Base-by-base conservation (phyloP, 2,113 vertebrate species). In the Holacanthus passer region DNA sequence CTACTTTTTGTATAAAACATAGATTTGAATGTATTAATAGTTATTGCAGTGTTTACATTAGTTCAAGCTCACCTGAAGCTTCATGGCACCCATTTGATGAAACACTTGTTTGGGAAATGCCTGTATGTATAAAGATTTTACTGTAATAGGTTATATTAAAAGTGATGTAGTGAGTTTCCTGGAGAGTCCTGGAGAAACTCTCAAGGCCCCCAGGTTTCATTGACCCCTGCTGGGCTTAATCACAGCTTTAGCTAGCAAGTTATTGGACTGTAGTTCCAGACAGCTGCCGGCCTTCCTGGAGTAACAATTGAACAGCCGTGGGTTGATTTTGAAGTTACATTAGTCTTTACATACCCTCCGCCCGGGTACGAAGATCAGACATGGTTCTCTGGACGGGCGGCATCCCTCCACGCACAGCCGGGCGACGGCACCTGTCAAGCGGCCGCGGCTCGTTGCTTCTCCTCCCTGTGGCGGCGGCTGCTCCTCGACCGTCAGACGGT, bases 321-420 rank as follows among this genome's bases (percentile, higher is more conserved):
- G n/a, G n/a, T n/a, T 7, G 48, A 14, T 58, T 6, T 39, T 1
- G 0, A 56, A 70, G 12, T 37, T 29, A 19, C 73, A 75, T 5
- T 37, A n/a, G 37, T 52, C 20, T 71, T 7, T 68, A 94, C 96
- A 94, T 91, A 98, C 98, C 98, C 85, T 98, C 98, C 0, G 95
- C 95, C 1, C 98, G 95, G 31, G 94, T 95, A 65, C 98, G 97
- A 80, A 98, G 95, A 91, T 98, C 97, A 4, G 97, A 96, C 94
- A 98, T 95, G 0, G 96, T 97, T 85, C 96, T 97, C 92, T 96
- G 96, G 81, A 98, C 97, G 50, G 97, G 95, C 67, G 96, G 95
- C 97, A 98, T 97, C 94, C 87, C 92, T 56, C 63, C 81, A 22
- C 82, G 39, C 89, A 47, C 63, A 86, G 88, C 87, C 91, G 84